phyloP scores from a whole-genome alignment of 2,888 invertebrate genomes.

The Scrobipalpa atriplicella region DNA sequence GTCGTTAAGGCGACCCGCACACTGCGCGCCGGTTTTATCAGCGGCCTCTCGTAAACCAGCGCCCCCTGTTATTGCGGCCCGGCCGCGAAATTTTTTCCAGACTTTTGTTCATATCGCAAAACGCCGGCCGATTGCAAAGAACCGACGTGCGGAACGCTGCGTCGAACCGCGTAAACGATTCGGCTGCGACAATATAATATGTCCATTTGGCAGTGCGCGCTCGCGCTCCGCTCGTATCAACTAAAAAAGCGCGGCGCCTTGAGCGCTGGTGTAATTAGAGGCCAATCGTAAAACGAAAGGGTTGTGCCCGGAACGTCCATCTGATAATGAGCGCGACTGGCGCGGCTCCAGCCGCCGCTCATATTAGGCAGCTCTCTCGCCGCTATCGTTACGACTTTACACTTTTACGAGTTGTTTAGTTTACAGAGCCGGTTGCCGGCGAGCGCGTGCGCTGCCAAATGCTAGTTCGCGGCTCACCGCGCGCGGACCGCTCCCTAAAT shows the following conservation, averaged over 20 bases:
- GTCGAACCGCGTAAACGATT: slow-evolving; percentile 69
- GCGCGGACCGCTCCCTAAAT: slow-evolving; percentile 68
- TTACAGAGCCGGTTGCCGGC: slow-evolving; percentile 68
- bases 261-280: slow-evolving; percentile 79
- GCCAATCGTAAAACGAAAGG: slow-evolving; percentile 82
- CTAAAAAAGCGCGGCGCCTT: slow-evolving; percentile 76
- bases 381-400: slow-evolving; percentile 81
- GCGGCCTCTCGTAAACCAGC: slow-evolving; percentile 76
- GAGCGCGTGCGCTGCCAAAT: slow-evolving; percentile 75
- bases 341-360: slow-evolving; percentile 75
- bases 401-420: slow-evolving; percentile 83
- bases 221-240: slow-evolving; percentile 60
- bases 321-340: slow-evolving; percentile 81
- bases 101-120: slow-evolving; percentile 76
- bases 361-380: slow-evolving; percentile 74
- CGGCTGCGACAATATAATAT: slow-evolving; percentile 70
- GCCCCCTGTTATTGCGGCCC: slow-evolving; percentile 73
- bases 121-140: slow-evolving; percentile 55
- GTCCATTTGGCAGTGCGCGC: slow-evolving; percentile 73
- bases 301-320: slow-evolving; percentile 75
- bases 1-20: slow-evolving; percentile 78
- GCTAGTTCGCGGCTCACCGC: slow-evolving; percentile 81
- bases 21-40: slow-evolving; percentile 72
- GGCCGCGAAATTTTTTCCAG: slow-evolving; percentile 67
- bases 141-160: slow-evolving; percentile 54